Percentiles rank a stretch among this genome's conserved stretches.
phyloP scores from a whole-genome alignment of 2,113 vertebrate species.

The Sturnira hondurensis region DNA sequence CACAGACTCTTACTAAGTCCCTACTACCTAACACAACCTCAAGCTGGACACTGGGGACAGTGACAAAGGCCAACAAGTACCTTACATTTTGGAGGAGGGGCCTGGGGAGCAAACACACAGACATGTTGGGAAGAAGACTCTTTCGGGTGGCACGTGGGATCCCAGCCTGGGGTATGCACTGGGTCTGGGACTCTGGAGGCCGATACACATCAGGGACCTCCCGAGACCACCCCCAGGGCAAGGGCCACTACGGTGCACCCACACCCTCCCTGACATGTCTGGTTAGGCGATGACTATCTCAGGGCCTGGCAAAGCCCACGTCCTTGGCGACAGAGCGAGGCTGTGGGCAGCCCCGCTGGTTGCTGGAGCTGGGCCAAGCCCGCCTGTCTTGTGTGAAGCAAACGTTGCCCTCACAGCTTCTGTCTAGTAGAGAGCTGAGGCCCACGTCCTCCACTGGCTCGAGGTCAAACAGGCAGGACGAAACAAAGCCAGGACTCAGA shows the following conservation, averaged over 20 bases:
- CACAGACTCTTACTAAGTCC: not conserved
- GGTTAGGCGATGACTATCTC: accelerated
- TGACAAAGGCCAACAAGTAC: not conserved
- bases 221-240: not conserved
- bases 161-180: too few species aligned
- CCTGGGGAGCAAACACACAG: not conserved
- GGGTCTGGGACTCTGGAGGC: not conserved
- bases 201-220: not conserved
- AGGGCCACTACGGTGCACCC: not conserved
- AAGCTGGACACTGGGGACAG: not conserved
- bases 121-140: not conserved
- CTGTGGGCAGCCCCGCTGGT: not conserved
- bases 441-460: accelerated
- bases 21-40: not conserved
- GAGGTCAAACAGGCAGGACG: not conserved
- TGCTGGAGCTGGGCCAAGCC: not conserved
- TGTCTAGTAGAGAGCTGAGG: not conserved
- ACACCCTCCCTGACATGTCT: not conserved
- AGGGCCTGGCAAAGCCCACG: accelerated
- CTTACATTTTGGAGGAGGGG: not conserved
- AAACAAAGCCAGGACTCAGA: not conserved
- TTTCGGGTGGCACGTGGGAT: too few species aligned
- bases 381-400: too few species aligned
- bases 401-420: too few species aligned
- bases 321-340: not conserved